Evolutionary conservation across 2,888 invertebrate genomes (phyloP).

Genomic region (Frankliniella fusca): DNA sequence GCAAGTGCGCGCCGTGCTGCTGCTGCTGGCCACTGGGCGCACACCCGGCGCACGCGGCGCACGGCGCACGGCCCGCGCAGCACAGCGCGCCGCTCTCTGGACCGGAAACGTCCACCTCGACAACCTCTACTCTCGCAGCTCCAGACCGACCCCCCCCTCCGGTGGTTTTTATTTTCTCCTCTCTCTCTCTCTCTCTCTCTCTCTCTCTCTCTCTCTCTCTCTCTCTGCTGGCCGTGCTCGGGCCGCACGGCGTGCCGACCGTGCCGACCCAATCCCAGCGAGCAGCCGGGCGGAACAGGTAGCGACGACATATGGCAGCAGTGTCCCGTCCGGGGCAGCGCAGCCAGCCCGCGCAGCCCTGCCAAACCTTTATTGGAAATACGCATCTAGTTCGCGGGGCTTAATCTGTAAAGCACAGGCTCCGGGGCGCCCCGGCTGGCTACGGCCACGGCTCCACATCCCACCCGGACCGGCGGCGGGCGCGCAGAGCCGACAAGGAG

Average conservation of each 20-base stretch:
- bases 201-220: too few relatives aligned
- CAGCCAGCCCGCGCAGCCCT: not conserved
- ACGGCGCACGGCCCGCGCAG: too few relatives aligned
- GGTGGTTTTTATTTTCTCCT: too few relatives aligned
- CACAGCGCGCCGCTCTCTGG: not conserved
- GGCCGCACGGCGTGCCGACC: not conserved
- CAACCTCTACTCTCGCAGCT: not conserved
- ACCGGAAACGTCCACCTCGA: constrained; percentile 20
- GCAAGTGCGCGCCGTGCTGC: not conserved
- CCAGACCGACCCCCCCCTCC: not conserved
- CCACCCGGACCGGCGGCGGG: not conserved
- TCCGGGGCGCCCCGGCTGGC: not conserved
- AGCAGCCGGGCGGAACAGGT: constrained; percentile 14
- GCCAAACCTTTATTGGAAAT: not conserved
- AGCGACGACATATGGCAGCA: too few relatives aligned
- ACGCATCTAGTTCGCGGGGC: not conserved
- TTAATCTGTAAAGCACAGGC: not conserved
- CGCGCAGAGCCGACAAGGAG: not conserved
- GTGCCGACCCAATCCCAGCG: not conserved
- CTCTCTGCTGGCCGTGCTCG: not conserved
- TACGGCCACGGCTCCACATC: too few relatives aligned
- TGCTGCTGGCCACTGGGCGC: not conserved
- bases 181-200: too few relatives aligned
- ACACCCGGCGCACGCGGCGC: not conserved
- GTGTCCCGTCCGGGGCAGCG: not conserved